Conservation (phyloP, 2,888 invertebrate species). For the Phyllotreta striolata region DNA sequence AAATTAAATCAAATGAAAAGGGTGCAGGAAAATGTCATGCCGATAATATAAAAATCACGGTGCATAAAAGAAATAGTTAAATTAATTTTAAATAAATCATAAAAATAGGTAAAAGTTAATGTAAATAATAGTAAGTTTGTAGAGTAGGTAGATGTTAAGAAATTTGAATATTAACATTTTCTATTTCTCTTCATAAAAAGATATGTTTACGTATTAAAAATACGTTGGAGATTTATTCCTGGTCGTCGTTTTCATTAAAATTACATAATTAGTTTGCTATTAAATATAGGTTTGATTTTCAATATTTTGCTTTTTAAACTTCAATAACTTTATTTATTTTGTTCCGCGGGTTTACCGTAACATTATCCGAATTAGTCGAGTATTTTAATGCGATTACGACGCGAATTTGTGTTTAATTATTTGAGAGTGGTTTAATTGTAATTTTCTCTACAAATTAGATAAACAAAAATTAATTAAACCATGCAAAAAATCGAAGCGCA, state of each 20-base stretch:
- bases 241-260: too few species aligned
- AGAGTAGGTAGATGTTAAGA: too few species aligned
- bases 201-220: too few species aligned
- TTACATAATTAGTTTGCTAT: too few species aligned
- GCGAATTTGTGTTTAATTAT: too few species aligned
- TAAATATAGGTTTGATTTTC: too few species aligned
- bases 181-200: too few species aligned
- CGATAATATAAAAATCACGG: slow-evolving; percentile 30
- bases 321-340: background rate
- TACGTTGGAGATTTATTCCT: too few species aligned
- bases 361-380: too few species aligned
- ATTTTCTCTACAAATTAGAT: background rate
- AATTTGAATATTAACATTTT: too few species aligned
- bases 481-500: slow-evolving; percentile 7
- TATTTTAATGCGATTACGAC: too few species aligned
- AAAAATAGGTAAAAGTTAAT: background rate
- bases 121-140: background rate
- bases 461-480: slow-evolving; percentile 6
- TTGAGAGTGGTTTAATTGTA: background rate
- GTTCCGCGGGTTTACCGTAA: too few species aligned
- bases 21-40: slow-evolving; percentile 32
- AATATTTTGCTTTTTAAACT: background rate
- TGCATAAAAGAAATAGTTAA: slow-evolving; percentile 34
- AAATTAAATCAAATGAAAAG: slow-evolving; percentile 36
- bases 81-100: slow-evolving; percentile 6